These are phyloP conservation scores for Lamprologus tigripictilis DNA, from an alignment of 2,113 vertebrate genomes.

Conservation along the genomic window DNA sequence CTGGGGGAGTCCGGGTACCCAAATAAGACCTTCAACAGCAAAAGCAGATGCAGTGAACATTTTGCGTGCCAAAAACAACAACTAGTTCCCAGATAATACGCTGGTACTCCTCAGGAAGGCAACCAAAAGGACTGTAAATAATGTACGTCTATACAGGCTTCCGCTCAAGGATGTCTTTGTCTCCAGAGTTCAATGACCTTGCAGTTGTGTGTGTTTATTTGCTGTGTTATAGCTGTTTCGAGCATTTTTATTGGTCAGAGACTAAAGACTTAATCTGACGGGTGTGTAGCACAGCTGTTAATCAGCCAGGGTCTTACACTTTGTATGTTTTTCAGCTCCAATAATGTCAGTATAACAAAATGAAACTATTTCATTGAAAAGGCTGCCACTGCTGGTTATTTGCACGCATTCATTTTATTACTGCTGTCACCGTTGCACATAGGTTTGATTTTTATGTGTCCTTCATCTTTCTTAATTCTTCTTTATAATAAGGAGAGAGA, in stretches of 20 bases:
- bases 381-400: neutral
- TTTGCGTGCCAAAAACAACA: neutral
- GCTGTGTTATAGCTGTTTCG: neutral
- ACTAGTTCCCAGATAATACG: neutral
- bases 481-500: neutral
- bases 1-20: neutral
- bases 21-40: neutral
- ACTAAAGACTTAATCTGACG: neutral
- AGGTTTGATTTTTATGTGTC: neutral
- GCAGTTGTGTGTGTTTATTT: neutral
- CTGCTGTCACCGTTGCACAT: accelerated
- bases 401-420: neutral
- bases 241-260: neutral
- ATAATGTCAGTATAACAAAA: neutral
- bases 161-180: neutral
- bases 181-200: constrained; percentile 9
- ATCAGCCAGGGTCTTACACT: neutral
- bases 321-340: neutral
- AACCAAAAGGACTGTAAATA: neutral
- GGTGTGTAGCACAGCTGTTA: neutral
- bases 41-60: neutral
- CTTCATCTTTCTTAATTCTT: neutral
- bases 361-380: neutral
- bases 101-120: neutral
- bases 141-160: neutral